phyloP scores from a whole-genome alignment of 2,113 vertebrate genomes.

The Syngnathus typhle region DNA sequence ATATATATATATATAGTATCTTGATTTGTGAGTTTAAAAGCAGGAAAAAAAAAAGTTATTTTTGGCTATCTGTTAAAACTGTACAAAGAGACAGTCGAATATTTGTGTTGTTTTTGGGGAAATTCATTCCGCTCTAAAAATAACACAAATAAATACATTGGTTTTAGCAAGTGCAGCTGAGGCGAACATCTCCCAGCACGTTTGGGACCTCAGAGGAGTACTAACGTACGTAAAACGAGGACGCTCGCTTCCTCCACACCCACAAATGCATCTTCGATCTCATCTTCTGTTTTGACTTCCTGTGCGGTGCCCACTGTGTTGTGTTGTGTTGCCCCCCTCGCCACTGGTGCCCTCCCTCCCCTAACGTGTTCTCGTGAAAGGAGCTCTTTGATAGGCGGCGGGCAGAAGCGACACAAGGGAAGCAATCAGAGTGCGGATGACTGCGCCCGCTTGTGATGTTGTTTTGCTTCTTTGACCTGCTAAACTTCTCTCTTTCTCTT shows the following conservation, averaged over 20 bases:
- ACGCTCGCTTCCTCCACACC: slow-evolving; percentile 24
- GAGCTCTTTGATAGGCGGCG: slow-evolving; percentile 65
- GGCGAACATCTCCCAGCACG: not conserved
- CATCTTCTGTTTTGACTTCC: slow-evolving; percentile 55
- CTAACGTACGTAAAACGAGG: not conserved
- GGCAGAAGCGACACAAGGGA: slow-evolving; percentile 65
- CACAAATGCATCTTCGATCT: slow-evolving; percentile 37
- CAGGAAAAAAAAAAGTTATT: too few species aligned
- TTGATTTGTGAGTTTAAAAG: not conserved
- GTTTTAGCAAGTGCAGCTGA: not conserved
- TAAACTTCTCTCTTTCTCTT: slow-evolving; percentile 41
- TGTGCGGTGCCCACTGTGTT: slow-evolving; percentile 41
- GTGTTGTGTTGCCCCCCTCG: slow-evolving; percentile 31
- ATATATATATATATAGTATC: too few species aligned
- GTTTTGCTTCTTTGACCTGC: slow-evolving; percentile 63
- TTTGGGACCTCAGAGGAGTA: not conserved
- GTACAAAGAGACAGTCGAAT: too few species aligned
- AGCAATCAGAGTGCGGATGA: slow-evolving; percentile 66
- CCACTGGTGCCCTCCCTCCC: slow-evolving; percentile 36
- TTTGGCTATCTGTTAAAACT: too few species aligned
- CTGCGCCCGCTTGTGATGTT: slow-evolving; percentile 47
- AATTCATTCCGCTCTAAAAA: too few species aligned
- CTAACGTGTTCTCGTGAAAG: slow-evolving; percentile 70
- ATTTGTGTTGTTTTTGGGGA: too few species aligned
- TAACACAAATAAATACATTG: not conserved